Evolutionary conservation across 2,888 invertebrate species (phyloP).

Genomic region (Cordilura impudica): DNA sequence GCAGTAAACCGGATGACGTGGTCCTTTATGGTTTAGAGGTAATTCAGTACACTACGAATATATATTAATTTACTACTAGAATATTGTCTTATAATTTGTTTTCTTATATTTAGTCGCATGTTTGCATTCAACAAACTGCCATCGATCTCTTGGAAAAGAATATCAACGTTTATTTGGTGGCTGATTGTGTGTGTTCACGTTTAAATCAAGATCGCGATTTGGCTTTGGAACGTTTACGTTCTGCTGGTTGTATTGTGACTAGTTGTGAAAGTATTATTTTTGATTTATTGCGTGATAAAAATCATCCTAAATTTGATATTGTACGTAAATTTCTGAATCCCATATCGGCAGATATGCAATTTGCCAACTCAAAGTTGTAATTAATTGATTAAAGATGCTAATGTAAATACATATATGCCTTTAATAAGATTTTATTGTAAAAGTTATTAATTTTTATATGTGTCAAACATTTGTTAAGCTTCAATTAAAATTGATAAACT

Average conservation of each 20-base stretch:
- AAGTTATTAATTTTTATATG: too few species aligned
- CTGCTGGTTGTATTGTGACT: constrained; percentile 87
- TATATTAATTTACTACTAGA: neutral
- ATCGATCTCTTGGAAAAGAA: constrained; percentile 82
- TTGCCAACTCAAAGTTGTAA: constrained; percentile 50
- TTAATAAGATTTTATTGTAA: too few species aligned
- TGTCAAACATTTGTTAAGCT: too few species aligned
- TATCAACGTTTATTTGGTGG: constrained; percentile 85
- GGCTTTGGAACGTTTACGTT: constrained; percentile 85
- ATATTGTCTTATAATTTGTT: neutral
- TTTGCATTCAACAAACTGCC: constrained; percentile 89
- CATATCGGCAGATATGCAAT: constrained; percentile 73
- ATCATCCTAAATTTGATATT: constrained; percentile 86
- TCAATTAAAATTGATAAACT: too few species aligned
- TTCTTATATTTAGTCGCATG: constrained; percentile 81
- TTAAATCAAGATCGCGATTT: constrained; percentile 83
- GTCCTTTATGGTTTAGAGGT: constrained; percentile 85
- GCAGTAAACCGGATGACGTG: constrained; percentile 79
- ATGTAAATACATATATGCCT: too few species aligned
- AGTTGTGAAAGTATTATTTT: constrained; percentile 89
- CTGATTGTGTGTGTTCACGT: constrained; percentile 88
- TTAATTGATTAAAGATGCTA: neutral
- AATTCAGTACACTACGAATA: neutral
- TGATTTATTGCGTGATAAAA: constrained; percentile 85
- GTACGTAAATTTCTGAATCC: constrained; percentile 82